Conservation (phyloP, 2,888 invertebrate species). For the Drosophila ezoana region DNA sequence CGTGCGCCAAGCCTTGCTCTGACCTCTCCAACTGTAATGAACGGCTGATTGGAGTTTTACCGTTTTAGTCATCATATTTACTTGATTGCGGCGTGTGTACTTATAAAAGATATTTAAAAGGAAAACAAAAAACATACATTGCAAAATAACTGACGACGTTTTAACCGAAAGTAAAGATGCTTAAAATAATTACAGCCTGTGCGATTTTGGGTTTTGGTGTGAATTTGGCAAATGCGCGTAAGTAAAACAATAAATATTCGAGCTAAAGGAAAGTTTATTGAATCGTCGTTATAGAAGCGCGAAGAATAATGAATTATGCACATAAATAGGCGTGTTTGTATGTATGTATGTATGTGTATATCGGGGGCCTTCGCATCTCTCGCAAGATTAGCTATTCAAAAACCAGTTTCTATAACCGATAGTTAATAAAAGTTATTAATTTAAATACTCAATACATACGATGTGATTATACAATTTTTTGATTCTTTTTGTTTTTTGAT, state of each 20-base stretch:
- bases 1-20: slow-evolving; percentile 52
- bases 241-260: slow-evolving; percentile 37
- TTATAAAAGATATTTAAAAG: slow-evolving; percentile 29
- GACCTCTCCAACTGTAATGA: slow-evolving; percentile 22
- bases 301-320: slow-evolving; percentile 28
- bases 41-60: slow-evolving; percentile 17
- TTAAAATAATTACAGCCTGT: slow-evolving; percentile 20
- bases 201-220: slow-evolving; percentile 38
- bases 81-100: slow-evolving; percentile 36
- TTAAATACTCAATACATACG: slow-evolving; percentile 12
- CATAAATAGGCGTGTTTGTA: slow-evolving; percentile 5
- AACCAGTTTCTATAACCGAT: slow-evolving; percentile 60
- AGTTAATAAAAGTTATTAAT: slow-evolving; percentile 36
- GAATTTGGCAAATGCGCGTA: slow-evolving; percentile 57
- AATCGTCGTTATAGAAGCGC: slow-evolving; percentile 24
- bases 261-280: slow-evolving; percentile 9
- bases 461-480: slow-evolving; percentile 12
- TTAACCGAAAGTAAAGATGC: slow-evolving; percentile 49
- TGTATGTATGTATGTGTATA: slow-evolving; percentile 4
- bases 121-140: slow-evolving; percentile 5
- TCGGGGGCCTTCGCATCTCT: slow-evolving; percentile 48
- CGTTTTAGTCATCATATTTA: slow-evolving; percentile 42
- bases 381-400: slow-evolving; percentile 32
- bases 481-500: background rate
- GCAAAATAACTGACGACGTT: slow-evolving; percentile 53